These are phyloP conservation scores for Mesocentrotus franciscanus DNA, from an alignment of 53 echinoderm and acorn worm species.

Conservation along the genomic window DNA sequence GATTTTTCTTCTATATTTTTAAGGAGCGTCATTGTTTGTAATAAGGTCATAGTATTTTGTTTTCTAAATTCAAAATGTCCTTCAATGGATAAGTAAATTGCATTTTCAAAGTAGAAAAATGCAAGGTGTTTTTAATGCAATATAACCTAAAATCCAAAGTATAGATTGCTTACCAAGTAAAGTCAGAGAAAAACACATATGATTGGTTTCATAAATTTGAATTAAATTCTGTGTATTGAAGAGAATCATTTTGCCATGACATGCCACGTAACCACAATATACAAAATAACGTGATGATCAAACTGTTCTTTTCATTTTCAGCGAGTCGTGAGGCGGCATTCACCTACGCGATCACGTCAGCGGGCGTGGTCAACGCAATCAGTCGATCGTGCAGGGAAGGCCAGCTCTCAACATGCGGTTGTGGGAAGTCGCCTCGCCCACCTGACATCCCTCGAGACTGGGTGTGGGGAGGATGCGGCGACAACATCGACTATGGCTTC, in stretches of 20 bases:
- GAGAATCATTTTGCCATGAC: too few relatives aligned
- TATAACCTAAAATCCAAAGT: too few relatives aligned
- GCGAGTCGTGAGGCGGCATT: conserved; percentile 98
- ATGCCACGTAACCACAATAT: not conserved
- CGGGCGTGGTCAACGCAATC: conserved; percentile 95
- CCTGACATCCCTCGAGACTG: conserved; percentile 86
- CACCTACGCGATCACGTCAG: conserved; percentile 96
- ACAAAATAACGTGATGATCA: not conserved
- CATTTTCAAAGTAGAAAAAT: too few relatives aligned
- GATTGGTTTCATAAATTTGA: too few relatives aligned
- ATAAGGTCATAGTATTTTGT: not conserved
- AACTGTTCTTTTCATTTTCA: conserved; percentile 59
- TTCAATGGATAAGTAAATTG: too few relatives aligned
- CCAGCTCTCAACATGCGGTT: conserved; percentile 89
- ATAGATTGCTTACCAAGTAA: too few relatives aligned
- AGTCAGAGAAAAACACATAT: too few relatives aligned
- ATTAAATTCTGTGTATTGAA: too few relatives aligned
- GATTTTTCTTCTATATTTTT: not conserved
- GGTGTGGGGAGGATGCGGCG: conserved; percentile 99
- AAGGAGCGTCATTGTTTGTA: not conserved
- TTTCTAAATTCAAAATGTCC: too few relatives aligned
- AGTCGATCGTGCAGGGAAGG: conserved; percentile 94
- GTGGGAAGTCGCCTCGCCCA: conserved; percentile 85
- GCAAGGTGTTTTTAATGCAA: too few relatives aligned
- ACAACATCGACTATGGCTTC: conserved; percentile 97